Conservation (phyloP, 2,797 vertebrate species). For the Aphelocoma californica region DNA sequence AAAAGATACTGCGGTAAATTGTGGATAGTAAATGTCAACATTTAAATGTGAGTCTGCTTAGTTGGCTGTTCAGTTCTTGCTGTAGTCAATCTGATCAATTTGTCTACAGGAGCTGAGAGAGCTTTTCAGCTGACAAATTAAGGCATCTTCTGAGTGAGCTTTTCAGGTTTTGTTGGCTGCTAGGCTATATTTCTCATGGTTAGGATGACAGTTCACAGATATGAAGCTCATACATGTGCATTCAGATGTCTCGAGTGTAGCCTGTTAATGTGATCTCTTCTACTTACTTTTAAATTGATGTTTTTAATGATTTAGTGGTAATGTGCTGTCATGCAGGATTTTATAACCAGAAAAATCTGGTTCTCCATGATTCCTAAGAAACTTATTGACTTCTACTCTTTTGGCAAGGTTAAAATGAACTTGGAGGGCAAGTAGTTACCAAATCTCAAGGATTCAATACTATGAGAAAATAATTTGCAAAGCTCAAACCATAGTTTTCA, state of each 20-base stretch:
- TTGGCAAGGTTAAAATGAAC: neutral
- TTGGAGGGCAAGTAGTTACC: neutral
- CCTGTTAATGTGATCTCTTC: neutral
- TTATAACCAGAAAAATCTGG: neutral
- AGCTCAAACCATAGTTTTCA: neutral
- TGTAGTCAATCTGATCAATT: neutral
- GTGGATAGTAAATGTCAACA: neutral
- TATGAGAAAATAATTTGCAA: neutral
- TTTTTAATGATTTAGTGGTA: neutral
- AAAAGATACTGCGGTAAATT: neutral
- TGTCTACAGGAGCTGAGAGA: neutral
- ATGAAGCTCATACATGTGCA: fast-evolving
- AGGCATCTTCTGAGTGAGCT: neutral
- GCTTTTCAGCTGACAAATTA: neutral
- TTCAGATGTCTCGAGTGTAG: neutral
- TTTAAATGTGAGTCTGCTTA: neutral
- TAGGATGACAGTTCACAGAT: neutral
- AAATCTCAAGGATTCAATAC: neutral
- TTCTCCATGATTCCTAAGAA: neutral
- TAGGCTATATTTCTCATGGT: neutral
- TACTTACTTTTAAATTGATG: neutral
- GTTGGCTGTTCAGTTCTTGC: neutral
- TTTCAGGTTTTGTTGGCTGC: neutral
- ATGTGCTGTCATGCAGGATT: neutral
- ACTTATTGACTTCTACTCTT: neutral